Evolutionary conservation across 2,888 invertebrate genomes (phyloP).

Genomic region (Ectemnius lituratus): DNA sequence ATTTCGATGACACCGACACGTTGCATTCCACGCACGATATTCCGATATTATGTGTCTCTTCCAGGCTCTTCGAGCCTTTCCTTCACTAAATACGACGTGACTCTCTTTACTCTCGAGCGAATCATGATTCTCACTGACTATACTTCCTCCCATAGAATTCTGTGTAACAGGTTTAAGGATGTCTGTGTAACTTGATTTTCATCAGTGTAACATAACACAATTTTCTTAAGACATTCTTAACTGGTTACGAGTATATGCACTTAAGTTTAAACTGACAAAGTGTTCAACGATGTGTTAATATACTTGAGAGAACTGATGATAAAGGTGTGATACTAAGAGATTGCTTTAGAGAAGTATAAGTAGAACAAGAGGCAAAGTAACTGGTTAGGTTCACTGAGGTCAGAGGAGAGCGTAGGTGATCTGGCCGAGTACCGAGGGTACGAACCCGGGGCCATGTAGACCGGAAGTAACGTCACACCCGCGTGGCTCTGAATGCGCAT

Average conservation of each 20-base stretch:
- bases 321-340: constrained; percentile 13
- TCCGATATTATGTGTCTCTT: neutral
- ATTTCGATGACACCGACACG: constrained; percentile 7
- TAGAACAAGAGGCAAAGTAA: constrained; percentile 46
- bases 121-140: too few species aligned
- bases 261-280: too few species aligned
- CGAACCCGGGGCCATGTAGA: constrained; percentile 74
- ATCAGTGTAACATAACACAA: too few species aligned
- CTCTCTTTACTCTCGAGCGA: too few species aligned
- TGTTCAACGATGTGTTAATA: neutral
- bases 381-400: constrained; percentile 73
- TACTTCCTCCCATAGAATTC: too few species aligned
- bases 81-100: too few species aligned
- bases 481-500: constrained; percentile 78
- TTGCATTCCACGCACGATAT: constrained; percentile 10
- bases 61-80: neutral
- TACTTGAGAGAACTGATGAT: neutral
- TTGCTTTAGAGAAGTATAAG: neutral
- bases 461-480: constrained; percentile 78
- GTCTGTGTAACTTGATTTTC: too few species aligned
- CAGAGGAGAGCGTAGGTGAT: constrained; percentile 72
- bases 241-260: too few species aligned
- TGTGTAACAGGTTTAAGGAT: too few species aligned
- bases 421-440: constrained; percentile 54
- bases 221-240: too few species aligned